These are phyloP conservation scores for Apamea monoglypha DNA, from an alignment of 2,888 invertebrate genomes.

Conservation along the genomic window DNA sequence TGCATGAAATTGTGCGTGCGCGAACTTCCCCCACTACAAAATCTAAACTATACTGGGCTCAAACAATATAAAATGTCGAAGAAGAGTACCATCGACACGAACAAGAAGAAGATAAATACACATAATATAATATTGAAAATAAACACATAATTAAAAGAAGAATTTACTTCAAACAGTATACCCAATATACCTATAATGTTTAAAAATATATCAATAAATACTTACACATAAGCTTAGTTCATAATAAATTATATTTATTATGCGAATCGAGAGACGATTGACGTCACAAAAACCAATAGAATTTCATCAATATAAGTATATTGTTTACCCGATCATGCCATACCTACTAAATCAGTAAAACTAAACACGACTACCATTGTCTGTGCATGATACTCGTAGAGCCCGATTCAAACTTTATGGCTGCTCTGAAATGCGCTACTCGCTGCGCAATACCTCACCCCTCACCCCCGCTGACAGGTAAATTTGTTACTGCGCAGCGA, in stretches of 20 bases:
- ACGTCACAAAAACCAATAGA: constrained; percentile 17
- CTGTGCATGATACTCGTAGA: not conserved
- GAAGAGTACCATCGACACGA: no score
- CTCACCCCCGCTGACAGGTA: no score
- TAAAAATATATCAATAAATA: constrained; percentile 11
- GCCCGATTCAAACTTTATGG: no score
- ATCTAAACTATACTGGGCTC: no score
- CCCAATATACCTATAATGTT: no score
- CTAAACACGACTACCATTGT: not conserved
- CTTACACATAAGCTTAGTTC: constrained; percentile 3
- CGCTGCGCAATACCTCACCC: no score
- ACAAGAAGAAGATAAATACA: no score
- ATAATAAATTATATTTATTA: constrained; percentile 15
- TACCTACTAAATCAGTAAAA: constrained; percentile 10
- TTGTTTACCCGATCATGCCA: constrained; percentile 2
- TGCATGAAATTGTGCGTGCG: no score
- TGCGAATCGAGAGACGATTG: not conserved
- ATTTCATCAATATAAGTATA: constrained; percentile 8
- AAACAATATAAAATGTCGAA: no score
- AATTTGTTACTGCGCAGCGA: no score
- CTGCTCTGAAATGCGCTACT: no score
- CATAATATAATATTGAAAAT: not conserved
- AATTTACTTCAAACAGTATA: not conserved
- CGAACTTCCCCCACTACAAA: no score
- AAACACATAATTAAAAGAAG: not conserved